A percentile compares a stretch with the other conserved stretches of the same genome.
These are phyloP conservation scores for Trialeurodes vaporariorum DNA, from an alignment of 1,140 invertebrate genomes.

Conservation along the genomic window DNA sequence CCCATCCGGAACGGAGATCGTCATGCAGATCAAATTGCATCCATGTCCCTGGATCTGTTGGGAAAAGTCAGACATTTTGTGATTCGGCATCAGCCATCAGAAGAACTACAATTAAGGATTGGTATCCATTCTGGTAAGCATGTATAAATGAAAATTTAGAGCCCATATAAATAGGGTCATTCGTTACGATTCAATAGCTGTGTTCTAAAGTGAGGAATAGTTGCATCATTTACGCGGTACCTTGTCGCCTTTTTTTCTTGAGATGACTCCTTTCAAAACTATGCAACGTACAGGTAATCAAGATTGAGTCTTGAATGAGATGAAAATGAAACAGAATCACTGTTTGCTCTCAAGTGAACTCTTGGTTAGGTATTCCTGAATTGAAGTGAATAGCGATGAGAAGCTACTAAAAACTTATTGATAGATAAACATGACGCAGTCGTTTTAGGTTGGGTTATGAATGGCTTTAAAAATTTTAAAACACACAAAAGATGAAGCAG, in stretches of 20 bases:
- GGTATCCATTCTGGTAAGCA: conserved; percentile 81
- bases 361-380: too few species aligned
- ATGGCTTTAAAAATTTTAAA: too few species aligned
- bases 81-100: conserved; percentile 73
- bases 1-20: conserved; percentile 64
- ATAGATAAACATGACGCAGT: too few species aligned
- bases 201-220: not conserved
- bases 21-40: conserved; percentile 86
- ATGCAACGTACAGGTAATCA: not conserved
- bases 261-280: not conserved
- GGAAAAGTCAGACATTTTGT: conserved; percentile 71
- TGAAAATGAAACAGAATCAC: too few species aligned
- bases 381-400: too few species aligned
- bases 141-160: not conserved
- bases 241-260: not conserved
- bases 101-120: conserved; percentile 74
- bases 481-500: too few species aligned
- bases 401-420: too few species aligned
- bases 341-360: too few species aligned
- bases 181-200: not conserved
- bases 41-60: conserved; percentile 79
- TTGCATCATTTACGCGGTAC: not conserved
- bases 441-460: too few species aligned
- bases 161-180: not conserved
- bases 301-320: not conserved